Percentiles rank a stretch among this genome's conserved stretches.
These are phyloP conservation scores for Aurelia aurita complex sp. Pacific DNA, from an alignment of 30 jellyfish, hydroid and myxozoan genomes.

Conservation along the genomic window DNA sequence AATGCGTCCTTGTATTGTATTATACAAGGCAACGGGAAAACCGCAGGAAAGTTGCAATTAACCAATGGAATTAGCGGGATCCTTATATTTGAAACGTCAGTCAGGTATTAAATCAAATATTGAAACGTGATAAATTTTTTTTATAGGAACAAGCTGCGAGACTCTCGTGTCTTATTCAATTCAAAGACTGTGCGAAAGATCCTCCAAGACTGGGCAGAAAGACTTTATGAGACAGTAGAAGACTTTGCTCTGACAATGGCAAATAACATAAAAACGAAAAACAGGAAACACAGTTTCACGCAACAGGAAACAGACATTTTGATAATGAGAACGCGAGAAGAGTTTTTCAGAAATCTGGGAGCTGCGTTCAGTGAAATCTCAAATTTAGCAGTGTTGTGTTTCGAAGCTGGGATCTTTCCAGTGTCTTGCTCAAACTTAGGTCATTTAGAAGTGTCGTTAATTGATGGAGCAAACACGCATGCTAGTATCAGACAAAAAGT, in stretches of 20 bases:
- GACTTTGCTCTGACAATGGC: constrained; percentile 60
- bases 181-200: constrained; percentile 62
- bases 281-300: constrained; percentile 37
- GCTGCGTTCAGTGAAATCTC: constrained; percentile 93
- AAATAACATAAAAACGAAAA: constrained; percentile 15
- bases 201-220: constrained; percentile 79
- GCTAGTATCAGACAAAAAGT: constrained; percentile 51
- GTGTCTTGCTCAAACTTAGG: constrained; percentile 50
- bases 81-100: too few relatives aligned
- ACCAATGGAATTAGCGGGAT: too few relatives aligned
- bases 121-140: neutral
- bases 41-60: too few relatives aligned
- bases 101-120: too few relatives aligned
- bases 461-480: constrained; percentile 38
- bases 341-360: constrained; percentile 65
- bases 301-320: constrained; percentile 37
- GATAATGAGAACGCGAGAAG: constrained; percentile 54
- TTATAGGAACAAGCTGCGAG: constrained; percentile 83
- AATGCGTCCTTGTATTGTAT: too few relatives aligned
- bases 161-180: constrained; percentile 73
- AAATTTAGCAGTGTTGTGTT: constrained; percentile 86
- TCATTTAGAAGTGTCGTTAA: constrained; percentile 52
- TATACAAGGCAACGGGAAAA: too few relatives aligned
- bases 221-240: constrained; percentile 44
- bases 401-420: constrained; percentile 86